Base-by-base conservation (phyloP, 92 coral and sea anemone genomes). In the Micromussa lordhowensis region DNA sequence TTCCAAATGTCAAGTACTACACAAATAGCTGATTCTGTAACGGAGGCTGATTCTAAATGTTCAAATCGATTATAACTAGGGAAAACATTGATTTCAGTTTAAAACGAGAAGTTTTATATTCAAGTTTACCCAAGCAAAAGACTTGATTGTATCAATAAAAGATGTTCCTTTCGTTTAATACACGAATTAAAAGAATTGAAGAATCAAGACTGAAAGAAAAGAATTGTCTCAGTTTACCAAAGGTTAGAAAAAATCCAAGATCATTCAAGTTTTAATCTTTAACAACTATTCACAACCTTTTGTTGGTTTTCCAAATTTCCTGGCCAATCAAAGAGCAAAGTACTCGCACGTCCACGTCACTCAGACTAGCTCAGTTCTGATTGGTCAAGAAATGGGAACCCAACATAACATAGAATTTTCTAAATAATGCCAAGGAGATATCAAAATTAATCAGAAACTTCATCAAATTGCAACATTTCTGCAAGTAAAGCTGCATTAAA, bases 1-100 rank as follows among this genome's bases (percentile, higher is more conserved):
- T 84, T 84, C 34, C 72, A 32, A 31, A 80, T 80, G 86, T 77
- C 86, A 82, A 82, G 57, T 10, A 31, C 36, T 61, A 36, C 38
- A 51, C 32, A 30, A 16, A 49, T 26, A 40, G 35, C 81, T 77
- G 61, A 40, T 40, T 51, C 81, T 24, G 31, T 11, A 29, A 51
- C 21, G 77, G 89, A 66, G 82, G 76, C 26, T 69, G 53, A 51
- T 77, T 77, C 61, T 44, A 55, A 84, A 16, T 22, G 48, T 71
- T 71, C 8, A 71, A 61, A 61, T 32, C 14, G 22, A 35, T 57
- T 29, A 40, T 12, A 19, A 15, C 71, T 16, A 35, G 38, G 73
- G 82, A 38, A 36, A 59, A 24, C 28, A 35, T 5, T 32, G 3
- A 24, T 48, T 48, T 82, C 88, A 31, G 30, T 77, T 77, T 30